Evolutionary conservation across 2,888 invertebrate genomes (phyloP), one percentile per base, ranked within the genome.

Genomic region (Disparrhopalites patrizii): DNA sequence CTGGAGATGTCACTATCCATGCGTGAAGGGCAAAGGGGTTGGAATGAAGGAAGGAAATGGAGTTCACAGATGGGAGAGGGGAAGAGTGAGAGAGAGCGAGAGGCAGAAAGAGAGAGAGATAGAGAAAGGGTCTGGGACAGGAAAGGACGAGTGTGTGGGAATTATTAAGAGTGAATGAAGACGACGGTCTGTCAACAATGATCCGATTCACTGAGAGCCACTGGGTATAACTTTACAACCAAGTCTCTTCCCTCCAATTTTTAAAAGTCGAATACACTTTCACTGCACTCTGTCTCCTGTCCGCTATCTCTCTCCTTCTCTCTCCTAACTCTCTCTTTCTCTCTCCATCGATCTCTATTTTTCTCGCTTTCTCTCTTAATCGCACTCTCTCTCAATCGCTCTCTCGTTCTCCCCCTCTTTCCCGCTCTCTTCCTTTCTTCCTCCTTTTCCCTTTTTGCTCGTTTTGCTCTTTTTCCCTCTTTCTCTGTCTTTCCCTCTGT

Each of bases 101-200:
- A n/a, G n/a, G n/a, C n/a, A n/a, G n/a, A n/a, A n/a, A n/a, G n/a
- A n/a, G n/a, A n/a, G n/a, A 10, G 40, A 40, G n/a, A 20, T 40
- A 5, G 13, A 3, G 13, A 40, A 10, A 10, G 40, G n/a, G 40
- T n/a, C n/a, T 36, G 36, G 40, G 40, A 40, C n/a, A 40, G 20
- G 13, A n/a, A n/a, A n/a, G n/a, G n/a, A n/a, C 25, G 36, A 27
- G 40, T 58, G 30, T 31, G 31, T 55, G 25, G 33, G 47, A 47
- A 43, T 63, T 63, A 56, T 43, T 63, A 47, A 55, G 43, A 27
- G n/a, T 30, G 38, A 56, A 54, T 66, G 52, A 55, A 61, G 55
- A 43, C 60, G 60, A 65, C 33, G 36, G 47, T 54, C 65, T 65
- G 51, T 65, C 66, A 61, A 58, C 50, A 66, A 62, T 57, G 63